A percentile compares a stretch with the other conserved stretches of the same genome.
Conservation (phyloP, 2,888 invertebrate species). For the Baccha elongata region DNA sequence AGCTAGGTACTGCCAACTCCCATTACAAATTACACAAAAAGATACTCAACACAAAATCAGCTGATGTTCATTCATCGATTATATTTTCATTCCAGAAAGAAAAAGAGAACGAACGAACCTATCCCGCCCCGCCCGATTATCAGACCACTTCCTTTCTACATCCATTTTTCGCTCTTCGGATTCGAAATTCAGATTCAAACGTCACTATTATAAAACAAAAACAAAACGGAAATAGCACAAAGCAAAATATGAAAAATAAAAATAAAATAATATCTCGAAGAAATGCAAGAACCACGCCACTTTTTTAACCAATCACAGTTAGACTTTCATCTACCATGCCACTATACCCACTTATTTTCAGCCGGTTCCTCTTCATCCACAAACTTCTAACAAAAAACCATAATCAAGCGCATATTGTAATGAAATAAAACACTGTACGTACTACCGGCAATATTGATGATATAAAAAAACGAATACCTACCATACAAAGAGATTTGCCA, state of each 20-base stretch:
- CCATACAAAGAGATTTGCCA: constrained; percentile 6
- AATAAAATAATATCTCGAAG: constrained; percentile 36
- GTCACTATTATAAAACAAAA: constrained; percentile 5
- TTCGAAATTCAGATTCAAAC: background rate
- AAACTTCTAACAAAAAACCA: background rate
- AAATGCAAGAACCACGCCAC: constrained; percentile 73
- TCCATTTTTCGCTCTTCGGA: background rate
- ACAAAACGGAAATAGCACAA: constrained; percentile 50
- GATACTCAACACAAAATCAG: constrained; percentile 42
- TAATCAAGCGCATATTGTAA: constrained; percentile 42
- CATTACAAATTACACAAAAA: background rate
- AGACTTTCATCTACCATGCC: constrained; percentile 37
- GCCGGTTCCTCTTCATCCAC: constrained; percentile 2
- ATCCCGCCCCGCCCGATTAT: background rate
- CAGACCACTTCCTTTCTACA: background rate
- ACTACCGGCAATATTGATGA: constrained; percentile 59
- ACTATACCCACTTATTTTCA: background rate
- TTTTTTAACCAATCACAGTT: constrained; percentile 66
- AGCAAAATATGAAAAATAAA: constrained; percentile 22
- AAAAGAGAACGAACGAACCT: too few species aligned
- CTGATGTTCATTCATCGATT: constrained; percentile 42
- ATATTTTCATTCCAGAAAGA: constrained; percentile 32
- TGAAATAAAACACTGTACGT: constrained; percentile 60
- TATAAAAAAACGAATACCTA: background rate
- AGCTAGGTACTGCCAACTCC: too few species aligned